Percentiles rank a stretch among this genome's conserved stretches.
These are phyloP conservation scores for Hylaeus anthracinus DNA, from an alignment of 1,140 invertebrate species.

Conservation along the genomic window DNA sequence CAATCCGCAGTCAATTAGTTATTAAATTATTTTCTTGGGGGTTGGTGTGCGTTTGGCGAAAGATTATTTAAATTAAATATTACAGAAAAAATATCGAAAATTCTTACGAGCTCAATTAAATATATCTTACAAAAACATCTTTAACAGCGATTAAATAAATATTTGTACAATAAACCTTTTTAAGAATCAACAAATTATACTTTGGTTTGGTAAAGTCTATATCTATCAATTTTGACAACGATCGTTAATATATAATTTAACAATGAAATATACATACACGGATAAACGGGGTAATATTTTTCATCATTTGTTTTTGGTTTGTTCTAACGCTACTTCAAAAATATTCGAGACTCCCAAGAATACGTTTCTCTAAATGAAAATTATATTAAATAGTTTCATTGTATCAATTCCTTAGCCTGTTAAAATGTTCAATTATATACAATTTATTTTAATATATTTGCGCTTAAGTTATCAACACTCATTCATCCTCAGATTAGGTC, in stretches of 20 bases:
- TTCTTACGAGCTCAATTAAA: background rate
- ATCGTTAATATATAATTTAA: background rate
- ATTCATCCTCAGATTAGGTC: background rate
- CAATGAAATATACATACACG: background rate
- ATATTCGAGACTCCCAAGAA: background rate
- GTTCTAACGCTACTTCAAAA: background rate
- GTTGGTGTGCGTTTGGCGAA: background rate
- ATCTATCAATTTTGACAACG: background rate
- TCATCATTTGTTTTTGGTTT: background rate
- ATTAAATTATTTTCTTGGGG: background rate
- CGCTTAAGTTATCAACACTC: background rate
- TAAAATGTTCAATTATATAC: background rate
- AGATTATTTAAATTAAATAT: background rate
- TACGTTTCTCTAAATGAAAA: background rate
- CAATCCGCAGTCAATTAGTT: background rate
- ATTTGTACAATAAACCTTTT: too few relatives aligned
- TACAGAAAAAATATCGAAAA: background rate
- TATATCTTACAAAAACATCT: background rate
- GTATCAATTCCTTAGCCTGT: background rate
- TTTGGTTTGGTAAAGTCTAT: background rate
- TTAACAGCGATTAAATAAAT: background rate
- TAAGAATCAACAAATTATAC: background rate
- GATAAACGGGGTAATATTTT: background rate
- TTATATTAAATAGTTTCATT: background rate
- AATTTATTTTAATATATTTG: background rate